Evolutionary conservation across 1,140 invertebrate genomes (phyloP).

Genomic region (Zaprionus ghesquierei): DNA sequence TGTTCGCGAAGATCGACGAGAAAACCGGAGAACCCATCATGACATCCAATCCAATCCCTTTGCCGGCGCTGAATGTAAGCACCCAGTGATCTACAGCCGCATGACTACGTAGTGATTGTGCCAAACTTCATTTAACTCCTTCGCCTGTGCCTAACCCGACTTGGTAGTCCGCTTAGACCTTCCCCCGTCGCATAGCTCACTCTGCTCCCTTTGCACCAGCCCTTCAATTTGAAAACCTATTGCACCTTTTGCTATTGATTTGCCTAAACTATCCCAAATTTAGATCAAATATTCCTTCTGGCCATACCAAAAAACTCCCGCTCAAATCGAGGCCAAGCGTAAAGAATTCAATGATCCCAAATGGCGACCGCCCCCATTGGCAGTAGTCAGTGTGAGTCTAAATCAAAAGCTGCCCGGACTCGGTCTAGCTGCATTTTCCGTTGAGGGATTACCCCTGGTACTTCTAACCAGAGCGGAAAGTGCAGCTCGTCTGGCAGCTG

Average conservation of each 20-base stretch:
- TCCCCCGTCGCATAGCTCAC: background rate
- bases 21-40: constrained; percentile 84
- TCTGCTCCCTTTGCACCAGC: background rate
- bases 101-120: constrained; percentile 23
- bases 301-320: constrained; percentile 85
- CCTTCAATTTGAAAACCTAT: background rate
- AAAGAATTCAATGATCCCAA: constrained; percentile 85
- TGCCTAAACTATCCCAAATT: constrained; percentile 10
- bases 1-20: constrained; percentile 85
- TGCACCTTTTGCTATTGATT: background rate
- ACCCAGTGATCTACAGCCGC: constrained; percentile 13
- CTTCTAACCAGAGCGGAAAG: background rate
- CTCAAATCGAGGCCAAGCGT: constrained; percentile 84
- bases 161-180: background rate
- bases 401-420: background rate
- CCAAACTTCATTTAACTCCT: background rate
- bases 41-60: constrained; percentile 85
- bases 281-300: constrained; percentile 87
- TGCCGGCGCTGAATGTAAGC: constrained; percentile 89
- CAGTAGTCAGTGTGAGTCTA: constrained; percentile 87
- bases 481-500: background rate
- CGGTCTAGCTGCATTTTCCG: background rate
- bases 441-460: background rate
- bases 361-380: constrained; percentile 85
- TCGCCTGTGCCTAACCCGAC: background rate